Evolutionary conservation across 2,113 vertebrate genomes (phyloP), one percentile per base, ranked within the genome.

Genomic region (Pycnonotus jocosus): DNA sequence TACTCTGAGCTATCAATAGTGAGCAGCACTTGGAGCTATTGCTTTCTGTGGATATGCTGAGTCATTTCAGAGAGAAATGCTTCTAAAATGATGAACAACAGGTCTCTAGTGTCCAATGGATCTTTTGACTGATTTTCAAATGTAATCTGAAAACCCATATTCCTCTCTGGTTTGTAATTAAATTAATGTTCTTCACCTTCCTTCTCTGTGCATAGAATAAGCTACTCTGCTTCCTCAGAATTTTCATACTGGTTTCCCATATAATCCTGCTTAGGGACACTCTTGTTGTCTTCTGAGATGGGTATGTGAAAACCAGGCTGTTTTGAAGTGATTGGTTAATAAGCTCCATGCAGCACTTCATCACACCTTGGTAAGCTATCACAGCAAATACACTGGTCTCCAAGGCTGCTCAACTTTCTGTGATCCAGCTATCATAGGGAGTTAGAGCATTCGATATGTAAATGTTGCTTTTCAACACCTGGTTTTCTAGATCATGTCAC

Each of bases 41-140:
- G 86, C 72, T 92, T 91, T 94, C 56, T 81, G 37, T 88, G 88
- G 60, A 94, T 85, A 42, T 97, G 96, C 95, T 96, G 96, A 97
- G 95, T 94, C 93, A 96, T 94, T 93, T 97, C 65, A 82, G 79
- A 94, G 78, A 73, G 51, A 92, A 88, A 21, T 56, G 68, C 68
- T 73, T 54, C 68, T 88, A 68, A 88, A 92, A 86, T 74, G 73
- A 58, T 74, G 22, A 90, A 76, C 74, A 77, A 12, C 25, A 80
- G 44, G 72, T 90, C 86, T 86, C 70, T 86, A 56, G 25, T 88
- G 82, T 86, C 68, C 80, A 77, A 22, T 80, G 62, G 56, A 77
- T 58, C 35, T 90, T 87, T 66, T 82, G 30, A 72, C 45, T 86
- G 10, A 42, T 51, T 87, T 89, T 81, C 86, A 72, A 24, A 69